Base-by-base conservation (phyloP, 2,113 vertebrate genomes). In the Ceratotherium simum region DNA sequence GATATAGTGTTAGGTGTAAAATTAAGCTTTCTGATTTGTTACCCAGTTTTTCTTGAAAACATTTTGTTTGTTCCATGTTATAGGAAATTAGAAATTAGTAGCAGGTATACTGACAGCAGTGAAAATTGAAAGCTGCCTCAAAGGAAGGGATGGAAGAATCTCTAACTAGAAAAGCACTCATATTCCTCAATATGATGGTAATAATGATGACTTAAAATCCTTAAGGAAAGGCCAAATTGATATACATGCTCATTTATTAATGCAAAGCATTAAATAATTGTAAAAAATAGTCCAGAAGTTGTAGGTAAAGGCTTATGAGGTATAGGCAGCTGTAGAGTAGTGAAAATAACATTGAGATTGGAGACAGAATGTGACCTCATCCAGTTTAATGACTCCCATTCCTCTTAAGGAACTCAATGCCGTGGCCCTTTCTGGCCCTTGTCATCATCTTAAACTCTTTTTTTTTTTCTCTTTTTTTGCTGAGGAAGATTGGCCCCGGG, bases 61-160 rank as follows among this genome's bases (percentile, higher is more conserved):
- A 29, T 72, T 91, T 88, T 25, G 4, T 65, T 75, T 39, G 33
- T 91, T 91, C 10, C 51, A 27, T 84, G n/a, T 84, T 90, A 9
- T 69, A 91, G 48, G 29, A 84, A 62, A 79, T 88, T 89, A 60
- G 46, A 64, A 70, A 51, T 70, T 48, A 94, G 70, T 72, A 83
- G 36, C 27, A 31, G 21, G 16, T 76, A 27, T 80, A 73, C 9
- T 90, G 58, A 76, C 2, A 90, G 39, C 72, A 82, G 75, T 83
- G 48, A 48, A 56, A 87, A 46, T 54, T n/a, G 60, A 83, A 48
- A 65, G 10, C 73, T 65, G 54, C 36, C 64, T 85, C 67, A 64
- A 33, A 92, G 83, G 56, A 87, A 64, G 70, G 90, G 48, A 31
- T 67, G 54, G 20, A 75, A 90, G 70, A 95, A 90, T 67, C 33